Base-by-base conservation (phyloP, 2,113 vertebrate species). In the Myiozetetes cayanensis region DNA sequence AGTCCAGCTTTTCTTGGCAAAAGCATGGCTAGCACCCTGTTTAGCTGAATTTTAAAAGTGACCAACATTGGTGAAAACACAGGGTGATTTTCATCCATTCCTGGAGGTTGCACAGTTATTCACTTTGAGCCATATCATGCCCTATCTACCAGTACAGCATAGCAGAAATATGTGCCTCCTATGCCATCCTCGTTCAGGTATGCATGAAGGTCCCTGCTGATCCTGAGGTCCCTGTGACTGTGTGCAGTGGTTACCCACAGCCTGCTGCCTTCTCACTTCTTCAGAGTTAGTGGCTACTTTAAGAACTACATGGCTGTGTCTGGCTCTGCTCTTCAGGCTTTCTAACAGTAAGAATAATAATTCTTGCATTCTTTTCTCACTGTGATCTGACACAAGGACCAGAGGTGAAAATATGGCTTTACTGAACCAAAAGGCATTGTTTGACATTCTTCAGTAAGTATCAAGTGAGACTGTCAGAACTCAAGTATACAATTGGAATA, bases 11-110 rank as follows among this genome's bases (percentile, higher is more conserved):
- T 67, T 67, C 59, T 14, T 14, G 35, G 21, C 4, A 22, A 83
- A 83, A 83, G 21, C n/a, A 70, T 1, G 63, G 27, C 35, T 55
- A 50, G 58, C 8, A 67, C 2, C 6, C 41, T 52, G 12, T 27
- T 8, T 53, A 62, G 58, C 14, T 75, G 35, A 41, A 14, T 66
- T 56, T 39, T 53, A 18, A 22, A 74, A 79, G 25, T 24, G 25
- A 61, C n/a, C 52, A 47, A 0, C 12, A 12, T 0, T 58, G 52
- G 21, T 8, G n/a, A n/a, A 89, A 93, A 33, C 30, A 70, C 0
- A 24, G 18, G 8, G 6, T 30, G 19, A 55, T 66, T 65, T 80
- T 43, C 41, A 49, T 53, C 11, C 46, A 31, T n/a, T 67, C 39
- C 62, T 6, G 28, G 49, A 43, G 9, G 20, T 5, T 62, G 49